phyloP scores from a whole-genome alignment of 1,140 invertebrate species.

The Ephestia elutella region DNA sequence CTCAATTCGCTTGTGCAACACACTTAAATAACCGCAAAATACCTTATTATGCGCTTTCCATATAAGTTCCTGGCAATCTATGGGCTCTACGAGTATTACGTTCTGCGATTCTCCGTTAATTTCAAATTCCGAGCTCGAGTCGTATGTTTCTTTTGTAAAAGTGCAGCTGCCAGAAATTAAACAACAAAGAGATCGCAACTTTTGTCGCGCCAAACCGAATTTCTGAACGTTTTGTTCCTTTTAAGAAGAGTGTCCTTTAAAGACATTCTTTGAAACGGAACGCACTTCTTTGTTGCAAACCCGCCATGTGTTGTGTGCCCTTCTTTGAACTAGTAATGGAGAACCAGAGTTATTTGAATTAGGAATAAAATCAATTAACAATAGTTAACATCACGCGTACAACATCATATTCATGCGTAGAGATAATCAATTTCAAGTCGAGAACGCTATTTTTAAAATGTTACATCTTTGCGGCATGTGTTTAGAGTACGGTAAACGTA shows the following conservation, averaged over 20 bases:
- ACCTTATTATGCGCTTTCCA: constrained; percentile 68
- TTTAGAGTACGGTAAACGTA: constrained; percentile 19
- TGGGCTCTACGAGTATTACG: constrained; percentile 34
- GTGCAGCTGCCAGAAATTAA: constrained; percentile 62
- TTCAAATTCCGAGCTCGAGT: constrained; percentile 45
- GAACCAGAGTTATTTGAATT: neutral
- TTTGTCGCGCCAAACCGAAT: constrained; percentile 58
- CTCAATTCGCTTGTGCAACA: constrained; percentile 66
- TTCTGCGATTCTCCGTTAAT: constrained; percentile 52
- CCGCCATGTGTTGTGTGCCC: constrained; percentile 25
- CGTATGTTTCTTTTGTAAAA: constrained; percentile 53
- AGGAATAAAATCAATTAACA: neutral
- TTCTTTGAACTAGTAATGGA: constrained; percentile 11
- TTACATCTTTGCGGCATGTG: constrained; percentile 40
- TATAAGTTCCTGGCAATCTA: constrained; percentile 66
- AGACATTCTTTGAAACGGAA: constrained; percentile 55
- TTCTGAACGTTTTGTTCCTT: constrained; percentile 57
- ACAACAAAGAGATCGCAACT: constrained; percentile 62
- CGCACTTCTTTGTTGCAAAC: constrained; percentile 12
- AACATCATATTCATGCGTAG: neutral
- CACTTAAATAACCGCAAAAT: constrained; percentile 72
- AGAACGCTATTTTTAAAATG: constrained; percentile 32
- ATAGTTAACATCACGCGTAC: neutral
- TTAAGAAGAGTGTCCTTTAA: constrained; percentile 56
- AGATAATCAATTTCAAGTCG: constrained; percentile 21